These are phyloP conservation scores for Coelinius sp. DNA, from an alignment of 2,888 invertebrate species.

Conservation along the genomic window DNA sequence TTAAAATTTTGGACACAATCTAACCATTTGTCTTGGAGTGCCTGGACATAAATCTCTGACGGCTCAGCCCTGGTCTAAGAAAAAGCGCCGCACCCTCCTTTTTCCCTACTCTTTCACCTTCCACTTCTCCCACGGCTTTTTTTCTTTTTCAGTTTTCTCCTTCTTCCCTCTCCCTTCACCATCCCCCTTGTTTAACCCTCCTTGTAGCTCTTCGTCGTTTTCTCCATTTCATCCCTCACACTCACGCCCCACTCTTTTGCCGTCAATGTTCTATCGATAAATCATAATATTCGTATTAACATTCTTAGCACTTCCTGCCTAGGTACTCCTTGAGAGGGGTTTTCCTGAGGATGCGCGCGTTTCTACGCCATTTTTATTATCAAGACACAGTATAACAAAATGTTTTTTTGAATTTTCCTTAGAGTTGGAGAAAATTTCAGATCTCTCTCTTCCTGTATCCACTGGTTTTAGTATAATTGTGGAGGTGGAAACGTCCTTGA, in stretches of 20 bases:
- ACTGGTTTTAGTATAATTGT: no score
- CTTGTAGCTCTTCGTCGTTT: conserved; percentile 19
- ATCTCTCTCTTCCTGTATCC: no score
- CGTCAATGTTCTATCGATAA: conserved; percentile 62
- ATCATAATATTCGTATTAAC: conserved; percentile 69
- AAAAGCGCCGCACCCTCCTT: conserved; percentile 72
- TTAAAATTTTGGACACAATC: conserved; percentile 87
- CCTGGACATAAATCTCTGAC: conserved; percentile 79
- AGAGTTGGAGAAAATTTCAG: no score
- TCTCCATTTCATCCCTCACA: conserved; percentile 42
- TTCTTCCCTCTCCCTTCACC: conserved; percentile 21
- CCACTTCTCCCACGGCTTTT: conserved; percentile 25
- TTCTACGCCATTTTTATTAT: conserved; percentile 23
- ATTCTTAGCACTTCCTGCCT: conserved; percentile 66
- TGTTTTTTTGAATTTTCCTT: no score
- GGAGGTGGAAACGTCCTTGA: not conserved
- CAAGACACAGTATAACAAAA: not conserved
- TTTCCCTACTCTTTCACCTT: conserved; percentile 39
- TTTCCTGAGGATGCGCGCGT: conserved; percentile 48
- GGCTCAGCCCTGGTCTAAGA: conserved; percentile 73
- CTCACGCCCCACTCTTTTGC: conserved; percentile 43
- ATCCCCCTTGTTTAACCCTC: conserved; percentile 33
- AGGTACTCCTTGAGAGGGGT: conserved; percentile 39
- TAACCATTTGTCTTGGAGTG: conserved; percentile 83
- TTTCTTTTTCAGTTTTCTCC: conserved; percentile 27